Conservation (phyloP, 2,888 invertebrate genomes). For the Oxystoma pomonae region DNA sequence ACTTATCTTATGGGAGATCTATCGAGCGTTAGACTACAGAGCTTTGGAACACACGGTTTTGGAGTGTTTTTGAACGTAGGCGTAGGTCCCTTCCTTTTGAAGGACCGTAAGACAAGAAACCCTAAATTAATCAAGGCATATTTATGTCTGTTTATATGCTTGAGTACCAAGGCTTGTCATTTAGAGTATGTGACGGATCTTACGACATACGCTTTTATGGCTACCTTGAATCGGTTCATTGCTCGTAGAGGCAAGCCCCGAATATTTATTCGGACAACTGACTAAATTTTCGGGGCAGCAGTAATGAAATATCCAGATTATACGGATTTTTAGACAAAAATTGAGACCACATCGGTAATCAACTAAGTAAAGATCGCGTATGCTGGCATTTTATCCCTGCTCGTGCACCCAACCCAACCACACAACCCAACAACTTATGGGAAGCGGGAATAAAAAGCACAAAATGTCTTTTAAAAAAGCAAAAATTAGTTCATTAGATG, state of each 20-base stretch:
- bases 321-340: neutral
- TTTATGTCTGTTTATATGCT: conserved; percentile 27
- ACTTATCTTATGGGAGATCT: no score
- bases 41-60: no score
- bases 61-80: no score
- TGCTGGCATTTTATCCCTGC: conserved; percentile 31
- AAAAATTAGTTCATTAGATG: no score
- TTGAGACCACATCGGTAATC: neutral
- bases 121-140: conserved; percentile 23
- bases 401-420: conserved; percentile 23
- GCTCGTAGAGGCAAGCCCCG: neutral
- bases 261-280: neutral
- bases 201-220: neutral
- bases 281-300: neutral
- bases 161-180: conserved; percentile 7
- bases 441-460: conserved; percentile 20
- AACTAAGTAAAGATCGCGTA: conserved; percentile 10
- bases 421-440: conserved; percentile 28
- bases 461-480: conserved; percentile 22
- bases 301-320: neutral
- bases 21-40: no score
- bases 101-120: conserved; percentile 17
- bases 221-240: neutral
- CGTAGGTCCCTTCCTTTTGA: conserved; percentile 6
- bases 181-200: neutral